Conservation (phyloP, 2,888 invertebrate genomes). For the Schizotus pectinicornis region DNA sequence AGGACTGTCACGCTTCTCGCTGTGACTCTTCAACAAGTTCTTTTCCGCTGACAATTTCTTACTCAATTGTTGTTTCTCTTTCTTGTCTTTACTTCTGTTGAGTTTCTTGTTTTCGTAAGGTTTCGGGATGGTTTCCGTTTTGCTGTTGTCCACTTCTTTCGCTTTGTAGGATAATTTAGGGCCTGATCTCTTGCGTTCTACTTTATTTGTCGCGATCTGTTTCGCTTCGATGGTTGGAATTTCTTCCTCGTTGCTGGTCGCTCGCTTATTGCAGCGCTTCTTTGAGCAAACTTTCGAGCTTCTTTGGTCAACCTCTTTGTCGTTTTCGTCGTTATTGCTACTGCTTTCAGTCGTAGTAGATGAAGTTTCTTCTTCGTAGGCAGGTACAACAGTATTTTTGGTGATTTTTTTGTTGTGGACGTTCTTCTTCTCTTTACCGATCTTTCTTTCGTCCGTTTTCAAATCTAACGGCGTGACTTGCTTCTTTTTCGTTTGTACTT, state of each 20-base stretch:
- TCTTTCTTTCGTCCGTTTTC: no score
- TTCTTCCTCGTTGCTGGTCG: slow-evolving; percentile 19
- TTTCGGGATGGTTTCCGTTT: slow-evolving; percentile 24
- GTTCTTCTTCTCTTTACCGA: slow-evolving; percentile 41
- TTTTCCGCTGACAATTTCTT: slow-evolving; percentile 20
- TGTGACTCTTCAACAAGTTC: slow-evolving; percentile 25
- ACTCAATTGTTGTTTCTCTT: slow-evolving; percentile 19
- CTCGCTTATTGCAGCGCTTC: slow-evolving; percentile 29
- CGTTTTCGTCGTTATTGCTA: slow-evolving; percentile 66
- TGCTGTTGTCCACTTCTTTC: slow-evolving; percentile 27
- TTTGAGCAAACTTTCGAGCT: slow-evolving; percentile 38
- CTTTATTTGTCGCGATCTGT: slow-evolving; percentile 25
- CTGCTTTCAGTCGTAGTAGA: slow-evolving; percentile 76
- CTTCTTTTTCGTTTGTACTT: slow-evolving; percentile 32
- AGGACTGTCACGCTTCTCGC: slow-evolving; percentile 22
- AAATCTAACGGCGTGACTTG: background rate
- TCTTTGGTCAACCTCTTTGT: slow-evolving; percentile 47
- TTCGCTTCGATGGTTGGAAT: slow-evolving; percentile 27
- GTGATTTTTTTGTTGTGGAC: slow-evolving; percentile 42
- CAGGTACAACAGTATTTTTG: slow-evolving; percentile 45
- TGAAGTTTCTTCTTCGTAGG: slow-evolving; percentile 70
- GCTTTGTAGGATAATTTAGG: slow-evolving; percentile 34
- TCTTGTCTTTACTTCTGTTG: slow-evolving; percentile 11
- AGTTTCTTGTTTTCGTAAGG: slow-evolving; percentile 11
- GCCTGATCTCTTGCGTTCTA: slow-evolving; percentile 21